Base-by-base conservation (phyloP, 2,797 vertebrate species). In the Xenentodon cancila region DNA sequence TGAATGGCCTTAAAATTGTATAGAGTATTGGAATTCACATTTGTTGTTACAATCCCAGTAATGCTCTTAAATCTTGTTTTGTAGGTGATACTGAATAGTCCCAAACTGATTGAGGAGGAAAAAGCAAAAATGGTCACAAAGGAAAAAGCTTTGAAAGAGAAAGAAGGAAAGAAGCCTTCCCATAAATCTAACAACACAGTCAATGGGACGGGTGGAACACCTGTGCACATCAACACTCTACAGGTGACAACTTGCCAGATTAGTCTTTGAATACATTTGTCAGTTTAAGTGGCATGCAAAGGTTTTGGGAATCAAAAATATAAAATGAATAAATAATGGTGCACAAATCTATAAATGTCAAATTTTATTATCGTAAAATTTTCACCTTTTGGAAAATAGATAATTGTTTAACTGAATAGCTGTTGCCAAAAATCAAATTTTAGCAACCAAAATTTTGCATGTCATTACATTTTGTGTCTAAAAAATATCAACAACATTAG, bases 181-280 rank as follows among this genome's bases (percentile, higher is more conserved):
- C 89, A 93, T 53, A 98, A 97, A 88, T 93, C 94, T 48, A 96
- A 95, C 71, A 94, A 96, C 73, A 94, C 96, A 0, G 93, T 96
- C 46, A 98, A 99, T 20, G 96, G 97, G 12, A 96, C 96, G 0
- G 96, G 96, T 22, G 96, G 95, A 21, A 98, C 97, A 5, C 97
- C 97, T 0, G 93, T 97, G 27, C 97, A 98, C 61, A 96, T 96
- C 83, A 96, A 96, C 91, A 96, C 96, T 43, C 90, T 99, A 76
- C 97, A 98, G 95, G 97, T 98, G 61, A 37, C 32, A 47, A 13
- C 32, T 18, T 7, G 2, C 2, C 3, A 4, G 9, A 16, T 9
- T 45, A 2, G n/a, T 11, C 6, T 15, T n/a, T 18, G 30, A 52
- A 27, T 21, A 42, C 6, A 27, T 48, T 43, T 44, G 9, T 52